Conservation (phyloP, 2,888 invertebrate genomes). For the Lasioglossum villosulum region DNA sequence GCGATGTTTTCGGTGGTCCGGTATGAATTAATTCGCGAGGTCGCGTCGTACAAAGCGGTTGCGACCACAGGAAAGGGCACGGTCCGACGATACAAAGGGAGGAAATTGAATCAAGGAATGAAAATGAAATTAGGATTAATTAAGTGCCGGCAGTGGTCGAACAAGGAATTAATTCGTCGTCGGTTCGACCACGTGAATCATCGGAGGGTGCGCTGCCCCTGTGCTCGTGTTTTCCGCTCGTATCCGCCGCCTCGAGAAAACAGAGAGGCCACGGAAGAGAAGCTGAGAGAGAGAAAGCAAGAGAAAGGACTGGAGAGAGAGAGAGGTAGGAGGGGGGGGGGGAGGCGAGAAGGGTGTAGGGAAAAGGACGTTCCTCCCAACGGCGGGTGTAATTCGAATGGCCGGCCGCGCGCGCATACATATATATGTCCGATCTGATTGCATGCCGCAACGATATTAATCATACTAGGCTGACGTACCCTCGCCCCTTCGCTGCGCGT, state of each 20-base stretch:
- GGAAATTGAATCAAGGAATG: constrained; percentile 57
- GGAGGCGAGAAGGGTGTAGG: background rate
- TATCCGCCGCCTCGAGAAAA: constrained; percentile 48
- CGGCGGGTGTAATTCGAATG: constrained; percentile 70
- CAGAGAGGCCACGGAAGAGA: constrained; percentile 13
- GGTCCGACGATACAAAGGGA: constrained; percentile 41
- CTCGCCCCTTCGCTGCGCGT: constrained; percentile 80
- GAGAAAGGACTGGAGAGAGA: constrained; percentile 14
- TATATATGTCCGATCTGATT: constrained; percentile 83
- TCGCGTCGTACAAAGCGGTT: constrained; percentile 21
- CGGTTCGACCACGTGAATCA: constrained; percentile 60
- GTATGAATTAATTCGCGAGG: constrained; percentile 32
- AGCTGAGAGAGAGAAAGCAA: constrained; percentile 15
- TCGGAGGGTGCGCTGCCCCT: constrained; percentile 26
- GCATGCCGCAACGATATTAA: constrained; percentile 86
- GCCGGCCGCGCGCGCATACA: constrained; percentile 64
- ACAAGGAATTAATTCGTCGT: constrained; percentile 64
- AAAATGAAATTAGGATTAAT: constrained; percentile 69
- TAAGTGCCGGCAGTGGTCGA: constrained; percentile 58
- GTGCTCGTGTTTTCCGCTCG: constrained; percentile 34
- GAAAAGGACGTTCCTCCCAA: constrained; percentile 57
- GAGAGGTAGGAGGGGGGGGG: background rate
- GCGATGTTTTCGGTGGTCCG: background rate
- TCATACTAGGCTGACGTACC: constrained; percentile 85
- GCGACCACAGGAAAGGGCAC: constrained; percentile 17